Evolutionary conservation across 2,888 invertebrate species (phyloP), one percentile per base, ranked within the genome.

Genomic region (Tridacna crocea): DNA sequence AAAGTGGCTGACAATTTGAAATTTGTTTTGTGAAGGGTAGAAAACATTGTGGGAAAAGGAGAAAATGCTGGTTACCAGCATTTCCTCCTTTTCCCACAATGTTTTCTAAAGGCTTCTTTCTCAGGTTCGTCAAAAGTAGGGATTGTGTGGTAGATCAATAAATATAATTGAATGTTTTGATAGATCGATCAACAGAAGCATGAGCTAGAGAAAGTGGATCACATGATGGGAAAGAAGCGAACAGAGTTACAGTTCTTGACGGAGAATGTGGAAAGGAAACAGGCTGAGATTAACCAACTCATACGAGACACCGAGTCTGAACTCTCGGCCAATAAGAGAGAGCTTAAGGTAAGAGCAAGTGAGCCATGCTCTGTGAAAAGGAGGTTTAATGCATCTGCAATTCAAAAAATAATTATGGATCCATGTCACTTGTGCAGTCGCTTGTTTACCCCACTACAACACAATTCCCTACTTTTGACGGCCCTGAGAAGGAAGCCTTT

Each of bases 231-330:
- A 13, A 88, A 90, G 66, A 90, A 89, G 80, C 81, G 88, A 61
- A 90, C 92, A 55, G 93, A 93, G 80, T 87, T 92, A 58, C 89
- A 92, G 85, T 77, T 90, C 55, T 65, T 93, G 66, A 85, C 90
- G 66, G 91, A 92, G 47, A 86, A 88, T 10, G 83, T 92, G 22
- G 91, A 91, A 63, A 83, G 92, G 55, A 91, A 92, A 83, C 90
- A 92, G 70, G 79, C 82, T 0, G 93, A 93, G 73, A 86, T 93
- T 12, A 88, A 82, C 72, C 79, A 83, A 68, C 85, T 93, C 4
- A 87, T 92, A n/a, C 80, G 89, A 13, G 92, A 93, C 27, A 90
- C 91, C 11, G 93, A 93, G 81, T 79, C 89, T 0, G 93, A 93
- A 68, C 87, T 92, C 17, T 79, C 88, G 19, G 79, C 83, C 55